A percentile compares a stretch with the other conserved stretches of the same genome.
These are phyloP conservation scores for roundworm (Caenorhabditis elegans) DNA, from an alignment of 1,140 invertebrate genomes.

Conservation along the genomic window DNA sequence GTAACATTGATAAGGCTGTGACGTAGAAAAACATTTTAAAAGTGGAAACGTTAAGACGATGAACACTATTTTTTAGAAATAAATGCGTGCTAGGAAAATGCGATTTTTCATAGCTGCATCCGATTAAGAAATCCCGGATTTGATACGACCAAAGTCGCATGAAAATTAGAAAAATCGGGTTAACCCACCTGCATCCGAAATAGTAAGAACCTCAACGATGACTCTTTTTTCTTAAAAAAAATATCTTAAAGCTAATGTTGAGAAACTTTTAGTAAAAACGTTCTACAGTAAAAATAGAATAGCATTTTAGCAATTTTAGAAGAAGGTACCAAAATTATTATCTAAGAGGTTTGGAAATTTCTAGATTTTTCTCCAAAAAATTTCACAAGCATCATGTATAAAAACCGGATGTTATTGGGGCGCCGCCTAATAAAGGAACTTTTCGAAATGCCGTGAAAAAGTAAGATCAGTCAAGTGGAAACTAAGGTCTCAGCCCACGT, in stretches of 20 bases:
- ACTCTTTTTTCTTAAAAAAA: background rate
- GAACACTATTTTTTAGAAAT: background rate
- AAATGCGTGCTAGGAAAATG: background rate
- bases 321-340: no score
- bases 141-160: background rate
- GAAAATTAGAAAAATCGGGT: background rate
- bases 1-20: background rate
- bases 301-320: no score
- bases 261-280: no score
- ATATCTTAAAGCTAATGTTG: no score
- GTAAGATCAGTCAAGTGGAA: constrained; percentile 10
- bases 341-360: background rate
- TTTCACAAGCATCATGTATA: background rate
- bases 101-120: background rate
- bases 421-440: constrained; percentile 22
- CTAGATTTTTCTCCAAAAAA: background rate
- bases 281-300: no score
- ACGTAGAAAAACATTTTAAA: background rate
- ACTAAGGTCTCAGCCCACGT: background rate
- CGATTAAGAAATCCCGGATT: background rate
- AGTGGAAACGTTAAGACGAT: background rate
- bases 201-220: no score
- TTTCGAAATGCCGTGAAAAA: constrained; percentile 17
- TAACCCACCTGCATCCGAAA: constrained; percentile 9
- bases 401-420: background rate